Evolutionary conservation across 2,113 vertebrate genomes (phyloP), one percentile per base, ranked within the genome.

Genomic region (Turdus rufiventris): DNA sequence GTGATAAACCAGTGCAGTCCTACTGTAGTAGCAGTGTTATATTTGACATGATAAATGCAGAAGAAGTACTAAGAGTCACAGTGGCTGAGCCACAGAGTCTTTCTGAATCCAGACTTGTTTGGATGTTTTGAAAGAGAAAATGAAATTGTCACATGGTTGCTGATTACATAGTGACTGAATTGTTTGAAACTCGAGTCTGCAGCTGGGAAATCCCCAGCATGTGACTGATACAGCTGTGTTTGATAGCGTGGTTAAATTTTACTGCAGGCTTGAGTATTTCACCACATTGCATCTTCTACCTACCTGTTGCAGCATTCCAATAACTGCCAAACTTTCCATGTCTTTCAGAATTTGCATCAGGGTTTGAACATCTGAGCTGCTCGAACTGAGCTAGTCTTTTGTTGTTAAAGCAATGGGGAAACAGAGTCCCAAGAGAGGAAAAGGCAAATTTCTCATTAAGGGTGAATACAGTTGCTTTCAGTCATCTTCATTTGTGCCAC

Each of bases 131-230:
- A 91, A 72, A 83, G 77, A 93, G 91, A 93, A 96, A 94, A 95
- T 62, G 48, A 58, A 87, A 76, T 88, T 61, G 54, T 95, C 94
- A 85, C 77, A 43, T 95, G 96, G 72, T 60, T 89, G 71, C 29
- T 51, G 79, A 88, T 89, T 78, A 72, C 75, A 65, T 65, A 76
- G 76, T 79, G 94, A 96, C 89, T 43, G 58, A 66, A 62, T 87
- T 89, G 94, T 97, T 97, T 96, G 90, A n/a, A 77, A 93, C 31
- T 62, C 1, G 79, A 79, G 70, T 48, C 82, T 76, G 91, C 93
- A 84, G 86, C 63, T 85, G 93, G 94, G 94, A 96, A 93, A 76
- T 79, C 82, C 94, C 89, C 68, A 54, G 29, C 74, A n/a, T 66
- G 75, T 96, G 96, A 93, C 94, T 85, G 31, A 61, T 79, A 56